These are phyloP conservation scores for Oncorhynchus nerka DNA, from an alignment of 2,113 vertebrate genomes.

Conservation along the genomic window DNA sequence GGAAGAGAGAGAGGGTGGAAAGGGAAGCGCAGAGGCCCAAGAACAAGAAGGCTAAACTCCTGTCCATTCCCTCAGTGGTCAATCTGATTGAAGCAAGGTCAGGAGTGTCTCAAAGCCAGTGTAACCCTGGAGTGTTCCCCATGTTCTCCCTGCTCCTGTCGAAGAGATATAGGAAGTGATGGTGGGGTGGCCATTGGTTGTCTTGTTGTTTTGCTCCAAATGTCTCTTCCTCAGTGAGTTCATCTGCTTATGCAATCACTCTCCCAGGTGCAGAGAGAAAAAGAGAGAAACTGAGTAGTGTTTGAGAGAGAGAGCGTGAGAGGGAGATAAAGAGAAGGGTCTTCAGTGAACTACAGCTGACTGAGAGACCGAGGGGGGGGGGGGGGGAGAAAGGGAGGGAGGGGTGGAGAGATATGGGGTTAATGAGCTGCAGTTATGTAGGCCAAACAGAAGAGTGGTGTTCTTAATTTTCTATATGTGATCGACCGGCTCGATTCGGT, in stretches of 20 bases:
- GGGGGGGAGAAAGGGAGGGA: neutral
- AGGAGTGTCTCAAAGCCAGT: neutral
- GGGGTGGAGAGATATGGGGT: slow-evolving; percentile 23
- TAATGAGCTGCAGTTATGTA: no score
- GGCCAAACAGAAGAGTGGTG: no score
- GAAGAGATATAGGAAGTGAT: neutral
- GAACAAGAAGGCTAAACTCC: neutral
- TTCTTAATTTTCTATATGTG: no score
- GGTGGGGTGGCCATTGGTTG: slow-evolving; percentile 43
- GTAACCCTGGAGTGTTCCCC: neutral
- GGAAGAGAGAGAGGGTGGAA: slow-evolving; percentile 12
- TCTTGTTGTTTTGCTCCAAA: slow-evolving; percentile 57
- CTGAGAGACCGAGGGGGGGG: slow-evolving; percentile 26
- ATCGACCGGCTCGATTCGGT: no score
- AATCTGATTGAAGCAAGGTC: neutral
- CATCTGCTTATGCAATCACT: slow-evolving; percentile 70
- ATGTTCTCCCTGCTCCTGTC: neutral
- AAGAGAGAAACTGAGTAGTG: neutral
- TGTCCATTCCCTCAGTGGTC: no score
- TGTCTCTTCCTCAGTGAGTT: slow-evolving; percentile 56
- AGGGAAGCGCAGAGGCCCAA: neutral
- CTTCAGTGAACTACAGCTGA: slow-evolving; percentile 45
- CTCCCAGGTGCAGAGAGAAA: slow-evolving; percentile 64
- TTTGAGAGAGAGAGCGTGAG: slow-evolving; percentile 2
- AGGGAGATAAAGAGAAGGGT: neutral